Evolutionary conservation across 1,140 invertebrate species (phyloP).

Genomic region (Drosophila neocordata): DNA sequence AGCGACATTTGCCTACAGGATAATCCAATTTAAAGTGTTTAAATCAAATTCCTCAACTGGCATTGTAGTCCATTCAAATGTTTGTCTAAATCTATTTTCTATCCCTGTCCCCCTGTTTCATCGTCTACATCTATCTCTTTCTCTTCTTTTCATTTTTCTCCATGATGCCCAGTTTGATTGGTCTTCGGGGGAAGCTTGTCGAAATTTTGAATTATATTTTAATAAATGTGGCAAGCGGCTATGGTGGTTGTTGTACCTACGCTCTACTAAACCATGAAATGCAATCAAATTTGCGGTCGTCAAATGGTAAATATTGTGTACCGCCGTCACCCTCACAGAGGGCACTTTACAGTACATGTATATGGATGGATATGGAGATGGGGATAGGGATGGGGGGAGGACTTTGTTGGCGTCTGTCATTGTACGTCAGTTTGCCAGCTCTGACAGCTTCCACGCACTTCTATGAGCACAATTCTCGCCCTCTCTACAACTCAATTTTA

Average conservation of each 20-base stretch:
- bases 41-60: conserved; percentile 80
- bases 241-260: conserved; percentile 64
- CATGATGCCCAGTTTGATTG: not conserved
- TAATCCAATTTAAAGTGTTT: conserved; percentile 83
- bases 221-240: conserved; percentile 64
- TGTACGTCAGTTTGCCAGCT: conserved; percentile 72
- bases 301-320: conserved; percentile 79
- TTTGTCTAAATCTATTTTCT: conserved; percentile 1
- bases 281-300: conserved; percentile 82
- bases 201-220: conserved; percentile 82
- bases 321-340: conserved; percentile 15
- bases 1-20: conserved; percentile 74
- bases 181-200: conserved; percentile 37
- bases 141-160: not conserved
- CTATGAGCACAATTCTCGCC: conserved; percentile 38
- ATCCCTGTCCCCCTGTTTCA: not conserved
- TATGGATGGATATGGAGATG: not conserved
- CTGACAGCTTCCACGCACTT: conserved; percentile 63
- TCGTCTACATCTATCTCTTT: not conserved
- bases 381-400: conserved; percentile 8
- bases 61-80: conserved; percentile 49
- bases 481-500: conserved; percentile 79
- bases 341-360: conserved; percentile 57
- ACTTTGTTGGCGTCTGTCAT: conserved; percentile 55
- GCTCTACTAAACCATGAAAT: conserved; percentile 79